Conservation (phyloP, 2,113 vertebrate genomes). For the Cyphomyrus plagiostoma region DNA sequence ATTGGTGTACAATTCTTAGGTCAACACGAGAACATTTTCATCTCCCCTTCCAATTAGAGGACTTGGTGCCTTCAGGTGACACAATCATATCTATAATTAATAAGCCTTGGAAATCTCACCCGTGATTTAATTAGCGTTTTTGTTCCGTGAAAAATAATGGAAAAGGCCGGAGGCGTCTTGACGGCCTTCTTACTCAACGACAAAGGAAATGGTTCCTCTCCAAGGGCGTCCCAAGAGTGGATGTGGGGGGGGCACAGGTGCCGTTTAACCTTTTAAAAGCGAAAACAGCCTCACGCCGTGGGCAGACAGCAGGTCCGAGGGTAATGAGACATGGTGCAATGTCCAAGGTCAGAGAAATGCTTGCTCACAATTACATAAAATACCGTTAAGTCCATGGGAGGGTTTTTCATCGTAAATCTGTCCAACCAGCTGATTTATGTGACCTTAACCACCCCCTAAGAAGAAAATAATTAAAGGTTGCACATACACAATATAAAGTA, state of each 20-base stretch:
- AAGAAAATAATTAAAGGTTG: neutral
- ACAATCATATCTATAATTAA: constrained; percentile 28
- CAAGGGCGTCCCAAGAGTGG: constrained; percentile 32
- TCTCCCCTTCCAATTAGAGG: constrained; percentile 15
- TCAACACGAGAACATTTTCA: neutral
- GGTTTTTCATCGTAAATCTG: neutral
- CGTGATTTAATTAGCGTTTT: constrained; percentile 31
- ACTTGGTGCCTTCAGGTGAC: constrained; percentile 2
- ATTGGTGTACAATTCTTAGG: neutral
- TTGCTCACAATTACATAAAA: neutral
- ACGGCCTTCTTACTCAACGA: constrained; percentile 31
- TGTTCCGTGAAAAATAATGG: constrained; percentile 20
- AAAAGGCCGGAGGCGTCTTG: constrained; percentile 33
- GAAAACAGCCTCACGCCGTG: constrained; percentile 32
- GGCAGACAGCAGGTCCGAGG: constrained; percentile 24
- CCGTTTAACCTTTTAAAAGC: constrained; percentile 43
- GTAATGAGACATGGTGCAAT: neutral
- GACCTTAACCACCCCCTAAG: neutral
- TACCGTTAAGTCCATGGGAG: neutral
- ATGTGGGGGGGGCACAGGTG: constrained; percentile 28
- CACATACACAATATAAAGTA: neutral
- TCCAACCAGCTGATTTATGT: neutral
- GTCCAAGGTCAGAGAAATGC: constrained; percentile 29
- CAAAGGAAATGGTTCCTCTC: constrained; percentile 42
- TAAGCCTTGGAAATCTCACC: constrained; percentile 21